Evolutionary conservation across 2,888 invertebrate genomes (phyloP).

Genomic region (Caenorhabditis zanzibari): DNA sequence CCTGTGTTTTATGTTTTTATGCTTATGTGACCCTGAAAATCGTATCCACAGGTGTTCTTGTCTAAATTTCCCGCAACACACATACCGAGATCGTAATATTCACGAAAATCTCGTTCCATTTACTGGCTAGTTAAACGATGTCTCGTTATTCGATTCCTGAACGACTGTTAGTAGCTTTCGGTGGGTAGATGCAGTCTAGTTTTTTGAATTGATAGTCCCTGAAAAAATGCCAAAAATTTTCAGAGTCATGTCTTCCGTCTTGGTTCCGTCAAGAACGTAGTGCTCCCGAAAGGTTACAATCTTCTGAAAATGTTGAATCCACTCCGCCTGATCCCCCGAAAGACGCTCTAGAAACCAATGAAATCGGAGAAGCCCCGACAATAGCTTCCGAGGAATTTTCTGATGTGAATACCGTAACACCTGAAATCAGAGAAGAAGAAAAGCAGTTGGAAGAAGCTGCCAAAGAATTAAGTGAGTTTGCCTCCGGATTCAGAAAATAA

Average conservation of each 20-base stretch:
- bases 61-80: background rate
- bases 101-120: background rate
- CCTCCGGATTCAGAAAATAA: background rate
- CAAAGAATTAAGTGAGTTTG: constrained; percentile 24
- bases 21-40: constrained; percentile 33
- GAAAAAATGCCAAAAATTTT: constrained; percentile 15
- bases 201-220: background rate
- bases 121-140: constrained; percentile 6
- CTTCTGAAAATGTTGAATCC: constrained; percentile 19
- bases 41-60: constrained; percentile 37
- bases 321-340: constrained; percentile 3
- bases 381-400: constrained; percentile 1
- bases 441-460: constrained; percentile 21
- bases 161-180: constrained; percentile 33
- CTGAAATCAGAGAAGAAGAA: background rate
- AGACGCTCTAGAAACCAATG: constrained; percentile 48
- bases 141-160: constrained; percentile 28
- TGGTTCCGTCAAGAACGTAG: constrained; percentile 66
- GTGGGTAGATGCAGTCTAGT: constrained; percentile 14
- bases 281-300: constrained; percentile 50
- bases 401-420: constrained; percentile 4
- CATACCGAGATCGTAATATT: background rate
- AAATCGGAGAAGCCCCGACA: constrained; percentile 47
- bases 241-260: constrained; percentile 66
- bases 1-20: constrained; percentile 21